These are phyloP conservation scores for Brachypterus glaber DNA, from an alignment of 2,888 invertebrate species.

Conservation along the genomic window DNA sequence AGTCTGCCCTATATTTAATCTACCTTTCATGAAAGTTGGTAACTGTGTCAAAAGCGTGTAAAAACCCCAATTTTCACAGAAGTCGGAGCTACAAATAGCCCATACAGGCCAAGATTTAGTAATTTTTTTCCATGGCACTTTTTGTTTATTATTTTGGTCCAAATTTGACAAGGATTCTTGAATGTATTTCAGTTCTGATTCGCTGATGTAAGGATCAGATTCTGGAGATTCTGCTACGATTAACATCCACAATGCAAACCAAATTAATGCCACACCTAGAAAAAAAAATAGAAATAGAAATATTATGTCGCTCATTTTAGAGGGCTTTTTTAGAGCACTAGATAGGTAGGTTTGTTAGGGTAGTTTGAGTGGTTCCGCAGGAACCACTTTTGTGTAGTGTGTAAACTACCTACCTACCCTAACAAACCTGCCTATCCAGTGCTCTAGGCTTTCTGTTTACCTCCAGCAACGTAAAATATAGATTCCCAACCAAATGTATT, in stretches of 20 bases:
- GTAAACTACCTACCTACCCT: no score
- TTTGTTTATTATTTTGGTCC: slow-evolving; percentile 42
- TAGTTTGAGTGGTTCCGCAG: no score
- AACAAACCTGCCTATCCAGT: no score
- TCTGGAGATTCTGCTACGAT: slow-evolving; percentile 66
- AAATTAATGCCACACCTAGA: slow-evolving; percentile 60
- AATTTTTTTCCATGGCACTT: slow-evolving; percentile 70
- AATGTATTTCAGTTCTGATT: slow-evolving; percentile 66
- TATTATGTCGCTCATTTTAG: no score
- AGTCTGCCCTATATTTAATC: no score
- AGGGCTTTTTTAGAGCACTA: no score
- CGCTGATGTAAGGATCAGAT: slow-evolving; percentile 61
- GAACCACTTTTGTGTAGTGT: no score
- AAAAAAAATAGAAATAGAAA: no score
- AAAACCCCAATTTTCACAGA: slow-evolving; percentile 86
- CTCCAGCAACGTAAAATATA: slow-evolving; percentile 77
- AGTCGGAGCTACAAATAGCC: slow-evolving; percentile 75
- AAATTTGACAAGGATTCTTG: slow-evolving; percentile 48
- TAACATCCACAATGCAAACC: slow-evolving; percentile 62
- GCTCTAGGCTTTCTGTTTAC: no score
- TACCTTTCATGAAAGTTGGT: slow-evolving; percentile 76
- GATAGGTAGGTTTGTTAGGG: no score
- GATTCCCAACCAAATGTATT: slow-evolving; percentile 68
- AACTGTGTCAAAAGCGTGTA: slow-evolving; percentile 75
- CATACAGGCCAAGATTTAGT: slow-evolving; percentile 69